These are phyloP conservation scores for Aix galericulata DNA, from an alignment of 2,113 vertebrate species.

Conservation along the genomic window DNA sequence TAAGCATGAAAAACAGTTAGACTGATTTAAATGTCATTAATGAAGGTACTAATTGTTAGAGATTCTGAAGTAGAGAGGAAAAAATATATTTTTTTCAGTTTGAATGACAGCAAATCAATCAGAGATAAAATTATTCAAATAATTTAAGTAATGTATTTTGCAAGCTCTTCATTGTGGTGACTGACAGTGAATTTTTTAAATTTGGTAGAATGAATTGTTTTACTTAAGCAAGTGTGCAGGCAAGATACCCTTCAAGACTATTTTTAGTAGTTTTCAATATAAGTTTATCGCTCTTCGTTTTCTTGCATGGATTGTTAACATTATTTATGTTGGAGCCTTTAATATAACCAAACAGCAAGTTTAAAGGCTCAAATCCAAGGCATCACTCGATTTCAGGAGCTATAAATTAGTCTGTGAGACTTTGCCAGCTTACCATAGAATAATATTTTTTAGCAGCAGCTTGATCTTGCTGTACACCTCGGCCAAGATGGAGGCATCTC, in stretches of 20 bases:
- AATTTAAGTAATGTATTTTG: background rate
- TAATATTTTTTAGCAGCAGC: conserved; percentile 68
- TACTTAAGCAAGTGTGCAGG: background rate
- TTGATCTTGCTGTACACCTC: conserved; percentile 70
- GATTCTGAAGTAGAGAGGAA: background rate
- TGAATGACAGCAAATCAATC: background rate
- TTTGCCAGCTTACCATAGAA: conserved; percentile 67
- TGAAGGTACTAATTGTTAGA: background rate
- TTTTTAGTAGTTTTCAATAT: background rate
- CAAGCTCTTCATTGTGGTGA: background rate
- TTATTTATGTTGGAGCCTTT: background rate
- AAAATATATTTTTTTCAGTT: background rate
- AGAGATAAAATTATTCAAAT: background rate
- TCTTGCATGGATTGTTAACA: background rate
- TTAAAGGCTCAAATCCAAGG: background rate
- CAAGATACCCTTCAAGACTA: background rate
- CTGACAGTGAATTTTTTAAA: background rate
- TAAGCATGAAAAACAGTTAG: background rate
- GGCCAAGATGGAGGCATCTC: conserved; percentile 80
- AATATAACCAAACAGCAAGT: background rate
- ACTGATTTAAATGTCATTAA: fast-evolving
- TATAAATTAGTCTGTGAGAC: background rate
- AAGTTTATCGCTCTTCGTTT: background rate
- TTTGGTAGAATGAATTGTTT: background rate
- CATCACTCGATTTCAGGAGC: background rate